Percentiles rank a stretch among this genome's conserved stretches.
These are phyloP conservation scores for Pyrochroa serraticornis DNA, from an alignment of 2,888 invertebrate genomes.

Conservation along the genomic window DNA sequence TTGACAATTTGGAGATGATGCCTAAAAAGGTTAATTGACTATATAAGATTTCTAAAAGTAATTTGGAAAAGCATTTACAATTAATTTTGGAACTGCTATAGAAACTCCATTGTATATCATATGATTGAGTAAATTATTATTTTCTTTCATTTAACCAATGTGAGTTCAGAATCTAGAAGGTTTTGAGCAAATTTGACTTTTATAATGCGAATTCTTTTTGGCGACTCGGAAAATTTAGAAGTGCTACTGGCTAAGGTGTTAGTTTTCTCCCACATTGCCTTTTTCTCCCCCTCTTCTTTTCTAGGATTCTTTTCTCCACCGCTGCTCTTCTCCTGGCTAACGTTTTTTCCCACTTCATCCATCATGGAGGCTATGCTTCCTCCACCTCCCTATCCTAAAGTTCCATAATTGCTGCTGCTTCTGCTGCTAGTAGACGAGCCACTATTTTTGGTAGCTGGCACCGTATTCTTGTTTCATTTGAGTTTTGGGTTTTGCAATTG, in stretches of 20 bases:
- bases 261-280: conserved; percentile 71
- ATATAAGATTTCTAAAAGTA: too few species aligned
- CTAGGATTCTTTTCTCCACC: conserved; percentile 59
- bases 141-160: too few species aligned
- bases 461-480: conserved; percentile 70
- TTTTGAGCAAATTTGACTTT: too few species aligned
- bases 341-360: conserved; percentile 96
- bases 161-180: too few species aligned
- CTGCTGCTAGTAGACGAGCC: conserved; percentile 77
- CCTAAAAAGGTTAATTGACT: too few species aligned
- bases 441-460: conserved; percentile 73
- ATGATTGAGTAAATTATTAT: too few species aligned
- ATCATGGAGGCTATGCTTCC: conserved; percentile 87
- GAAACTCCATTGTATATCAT: too few species aligned
- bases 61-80: too few species aligned
- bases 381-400: conserved; percentile 64
- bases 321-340: conserved; percentile 84
- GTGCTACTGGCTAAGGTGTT: conserved; percentile 72
- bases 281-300: conserved; percentile 59
- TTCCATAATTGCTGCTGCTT: conserved; percentile 74
- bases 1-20: too few species aligned
- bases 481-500: conserved; percentile 87
- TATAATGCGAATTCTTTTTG: conserved; percentile 83
- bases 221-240: conserved; percentile 72
- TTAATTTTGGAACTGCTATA: too few species aligned